Evolutionary conservation across 2,797 vertebrate species (phyloP).

Genomic region (Acridotheres tristis): DNA sequence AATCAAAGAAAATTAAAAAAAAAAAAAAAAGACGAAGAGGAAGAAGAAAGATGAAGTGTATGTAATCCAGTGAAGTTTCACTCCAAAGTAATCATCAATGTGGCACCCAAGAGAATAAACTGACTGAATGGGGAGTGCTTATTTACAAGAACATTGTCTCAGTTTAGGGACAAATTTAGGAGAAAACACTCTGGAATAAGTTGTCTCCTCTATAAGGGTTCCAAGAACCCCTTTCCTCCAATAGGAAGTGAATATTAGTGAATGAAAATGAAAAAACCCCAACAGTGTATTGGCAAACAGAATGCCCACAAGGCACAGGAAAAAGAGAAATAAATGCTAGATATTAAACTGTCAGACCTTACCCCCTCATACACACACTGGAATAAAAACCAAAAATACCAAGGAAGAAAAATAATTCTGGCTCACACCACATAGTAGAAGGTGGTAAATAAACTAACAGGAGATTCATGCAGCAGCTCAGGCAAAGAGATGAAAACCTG

Average conservation of each 20-base stretch:
- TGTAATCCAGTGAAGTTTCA: neutral
- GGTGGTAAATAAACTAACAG: too few species aligned
- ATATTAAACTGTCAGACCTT: neutral
- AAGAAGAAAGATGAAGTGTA: neutral
- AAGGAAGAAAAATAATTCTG: too few species aligned
- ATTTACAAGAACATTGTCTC: neutral
- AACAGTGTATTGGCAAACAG: neutral
- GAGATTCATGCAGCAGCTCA: neutral
- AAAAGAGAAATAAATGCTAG: neutral
- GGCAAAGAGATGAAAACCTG: neutral
- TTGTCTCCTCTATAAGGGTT: neutral
- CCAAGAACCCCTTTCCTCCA: neutral
- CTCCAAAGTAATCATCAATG: neutral
- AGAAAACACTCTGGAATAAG: neutral
- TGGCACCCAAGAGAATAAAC: neutral
- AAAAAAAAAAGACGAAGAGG: neutral
- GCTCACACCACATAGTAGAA: neutral
- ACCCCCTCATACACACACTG: rapidly evolving
- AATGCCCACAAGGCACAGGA: neutral
- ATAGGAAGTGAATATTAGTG: neutral
- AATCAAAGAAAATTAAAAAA: neutral
- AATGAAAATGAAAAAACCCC: neutral
- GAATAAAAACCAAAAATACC: neutral
- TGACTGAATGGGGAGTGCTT: neutral
- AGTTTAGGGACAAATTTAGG: neutral